Evolutionary conservation across 2,113 vertebrate species (phyloP).

Genomic region (Fregata magnificens): DNA sequence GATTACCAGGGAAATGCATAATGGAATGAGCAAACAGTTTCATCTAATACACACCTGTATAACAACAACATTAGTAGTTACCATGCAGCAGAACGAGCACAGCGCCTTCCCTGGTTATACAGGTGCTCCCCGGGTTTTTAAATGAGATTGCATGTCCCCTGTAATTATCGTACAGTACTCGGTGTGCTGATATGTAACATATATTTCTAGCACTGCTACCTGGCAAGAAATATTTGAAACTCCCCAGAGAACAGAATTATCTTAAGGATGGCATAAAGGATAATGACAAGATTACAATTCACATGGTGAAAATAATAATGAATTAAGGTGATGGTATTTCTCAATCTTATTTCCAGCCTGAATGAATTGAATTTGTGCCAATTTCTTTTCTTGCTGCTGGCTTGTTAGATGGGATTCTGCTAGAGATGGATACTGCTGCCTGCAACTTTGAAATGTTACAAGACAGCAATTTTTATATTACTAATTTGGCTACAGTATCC

Average conservation of each 20-base stretch:
- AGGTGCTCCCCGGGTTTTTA: background rate
- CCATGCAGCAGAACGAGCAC: background rate
- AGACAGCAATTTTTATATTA: background rate
- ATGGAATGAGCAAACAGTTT: background rate
- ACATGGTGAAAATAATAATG: conserved; percentile 3
- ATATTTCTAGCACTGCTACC: background rate
- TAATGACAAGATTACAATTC: conserved; percentile 37
- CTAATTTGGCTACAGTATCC: background rate
- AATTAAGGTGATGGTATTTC: conserved; percentile 30
- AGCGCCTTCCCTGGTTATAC: background rate
- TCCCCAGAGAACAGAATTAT: background rate
- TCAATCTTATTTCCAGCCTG: background rate
- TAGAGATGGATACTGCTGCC: background rate
- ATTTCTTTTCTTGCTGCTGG: background rate
- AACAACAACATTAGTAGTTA: background rate
- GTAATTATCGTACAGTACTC: background rate
- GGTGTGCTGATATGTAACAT: background rate
- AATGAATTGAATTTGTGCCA: background rate
- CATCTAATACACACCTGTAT: background rate
- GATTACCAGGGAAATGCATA: background rate
- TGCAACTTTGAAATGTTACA: background rate
- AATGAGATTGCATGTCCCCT: background rate
- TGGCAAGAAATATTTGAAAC: background rate
- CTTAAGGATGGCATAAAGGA: background rate
- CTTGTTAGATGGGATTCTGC: background rate